These are phyloP conservation scores for Columba janthina DNA, from an alignment of 2,113 vertebrate genomes.

Conservation along the genomic window DNA sequence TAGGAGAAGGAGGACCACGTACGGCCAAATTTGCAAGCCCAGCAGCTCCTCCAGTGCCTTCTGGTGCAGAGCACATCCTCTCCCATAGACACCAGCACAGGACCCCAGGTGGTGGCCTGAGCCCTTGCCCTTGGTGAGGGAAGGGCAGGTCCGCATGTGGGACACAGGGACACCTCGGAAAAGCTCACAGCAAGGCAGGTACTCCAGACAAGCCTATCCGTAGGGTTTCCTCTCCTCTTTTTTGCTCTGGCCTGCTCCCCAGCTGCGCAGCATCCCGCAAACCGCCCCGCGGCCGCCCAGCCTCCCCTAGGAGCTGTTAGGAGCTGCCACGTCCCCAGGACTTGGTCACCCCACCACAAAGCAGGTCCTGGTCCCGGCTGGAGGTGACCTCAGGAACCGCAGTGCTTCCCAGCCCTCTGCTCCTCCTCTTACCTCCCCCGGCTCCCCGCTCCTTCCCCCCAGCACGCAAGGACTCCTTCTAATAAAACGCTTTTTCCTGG, in stretches of 20 bases:
- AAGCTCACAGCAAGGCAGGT: not conserved
- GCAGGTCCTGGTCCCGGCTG: not conserved
- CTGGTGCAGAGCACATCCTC: not conserved
- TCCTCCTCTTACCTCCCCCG: constrained; percentile 35
- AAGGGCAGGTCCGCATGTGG: not conserved
- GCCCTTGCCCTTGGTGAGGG: not conserved
- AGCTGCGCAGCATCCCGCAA: constrained; percentile 23
- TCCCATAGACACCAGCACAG: not conserved
- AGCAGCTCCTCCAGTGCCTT: not conserved
- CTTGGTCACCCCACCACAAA: not conserved
- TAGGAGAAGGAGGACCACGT: not conserved
- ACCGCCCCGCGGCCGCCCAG: not conserved
- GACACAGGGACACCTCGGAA: not conserved
- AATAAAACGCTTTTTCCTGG: constrained; percentile 67
- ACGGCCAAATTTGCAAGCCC: not conserved
- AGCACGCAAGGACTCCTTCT: constrained; percentile 33
- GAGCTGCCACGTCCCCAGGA: not conserved
- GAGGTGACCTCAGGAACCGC: not conserved
- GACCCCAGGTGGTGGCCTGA: not conserved
- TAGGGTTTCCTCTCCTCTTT: constrained; percentile 1
- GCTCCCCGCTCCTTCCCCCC: not conserved
- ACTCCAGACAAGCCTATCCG: not conserved
- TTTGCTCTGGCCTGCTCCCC: constrained; percentile 17
- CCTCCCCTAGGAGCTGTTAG: not conserved
- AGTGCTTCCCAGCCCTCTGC: constrained; percentile 42